Evolutionary conservation across 2,888 invertebrate genomes (phyloP).

Genomic region (Argynnis bischoffii): DNA sequence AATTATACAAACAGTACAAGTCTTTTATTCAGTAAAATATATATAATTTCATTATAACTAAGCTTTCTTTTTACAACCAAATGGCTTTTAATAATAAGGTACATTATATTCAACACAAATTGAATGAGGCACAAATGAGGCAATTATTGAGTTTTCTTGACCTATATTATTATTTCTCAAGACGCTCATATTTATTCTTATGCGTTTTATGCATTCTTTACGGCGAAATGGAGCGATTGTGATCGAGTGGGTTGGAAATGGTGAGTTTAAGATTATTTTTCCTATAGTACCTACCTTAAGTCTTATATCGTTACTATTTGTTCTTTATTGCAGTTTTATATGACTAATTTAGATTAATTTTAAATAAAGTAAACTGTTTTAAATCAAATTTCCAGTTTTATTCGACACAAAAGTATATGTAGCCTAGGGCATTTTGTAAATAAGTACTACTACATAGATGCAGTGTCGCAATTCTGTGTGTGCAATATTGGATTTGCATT

Average conservation of each 20-base stretch:
- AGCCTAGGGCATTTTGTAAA: too few species aligned
- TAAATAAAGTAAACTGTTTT: too few species aligned
- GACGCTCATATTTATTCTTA: constrained; percentile 11
- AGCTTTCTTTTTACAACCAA: background rate
- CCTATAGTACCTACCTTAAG: background rate
- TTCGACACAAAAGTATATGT: too few species aligned
- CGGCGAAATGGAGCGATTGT: constrained; percentile 9
- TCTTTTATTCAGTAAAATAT: background rate
- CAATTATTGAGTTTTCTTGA: constrained; percentile 29
- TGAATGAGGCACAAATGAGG: background rate
- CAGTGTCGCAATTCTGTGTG: too few species aligned
- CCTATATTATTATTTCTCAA: constrained; percentile 28
- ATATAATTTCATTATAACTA: background rate
- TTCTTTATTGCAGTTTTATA: background rate
- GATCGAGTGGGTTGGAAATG: constrained; percentile 5
- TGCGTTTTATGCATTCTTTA: constrained; percentile 15
- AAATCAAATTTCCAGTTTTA: too few species aligned
- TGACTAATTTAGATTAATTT: too few species aligned
- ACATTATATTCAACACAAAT: constrained; percentile 17
- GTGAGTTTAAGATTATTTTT: constrained; percentile 2
- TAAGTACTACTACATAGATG: too few species aligned
- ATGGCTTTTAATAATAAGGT: constrained; percentile 14
- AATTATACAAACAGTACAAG: too few species aligned
- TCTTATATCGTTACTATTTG: background rate
- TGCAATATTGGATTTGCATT: too few species aligned